These are phyloP conservation scores for Nycteola revayana DNA, from an alignment of 2,888 invertebrate genomes.

Conservation along the genomic window DNA sequence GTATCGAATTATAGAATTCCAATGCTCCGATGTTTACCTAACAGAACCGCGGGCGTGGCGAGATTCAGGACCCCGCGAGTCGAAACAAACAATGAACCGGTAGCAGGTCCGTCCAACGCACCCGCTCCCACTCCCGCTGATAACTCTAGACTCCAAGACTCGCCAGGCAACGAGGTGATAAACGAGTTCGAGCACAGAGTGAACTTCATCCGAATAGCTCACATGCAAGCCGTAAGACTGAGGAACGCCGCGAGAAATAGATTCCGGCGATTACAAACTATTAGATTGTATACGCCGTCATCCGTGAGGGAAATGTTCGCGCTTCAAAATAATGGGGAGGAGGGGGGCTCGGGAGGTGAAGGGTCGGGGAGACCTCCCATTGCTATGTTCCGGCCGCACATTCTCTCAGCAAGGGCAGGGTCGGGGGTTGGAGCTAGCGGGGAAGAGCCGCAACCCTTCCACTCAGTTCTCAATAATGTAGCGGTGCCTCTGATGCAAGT, in stretches of 20 bases:
- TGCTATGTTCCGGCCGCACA: constrained; percentile 46
- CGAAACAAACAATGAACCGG: constrained; percentile 48
- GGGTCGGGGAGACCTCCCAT: constrained; percentile 40
- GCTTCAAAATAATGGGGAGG: constrained; percentile 46
- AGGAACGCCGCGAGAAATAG: constrained; percentile 66
- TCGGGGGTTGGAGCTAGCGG: no score
- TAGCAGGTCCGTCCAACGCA: constrained; percentile 56
- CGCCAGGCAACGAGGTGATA: constrained; percentile 45
- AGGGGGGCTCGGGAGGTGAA: constrained; percentile 37
- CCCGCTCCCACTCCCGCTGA: constrained; percentile 26
- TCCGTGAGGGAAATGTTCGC: constrained; percentile 70
- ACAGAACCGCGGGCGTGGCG: constrained; percentile 25
- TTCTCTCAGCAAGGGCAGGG: constrained; percentile 36
- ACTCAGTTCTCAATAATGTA: constrained; percentile 57
- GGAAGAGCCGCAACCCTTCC: constrained; percentile 43
- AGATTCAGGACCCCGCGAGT: constrained; percentile 33
- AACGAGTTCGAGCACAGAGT: constrained; percentile 62
- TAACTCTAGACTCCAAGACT: constrained; percentile 31
- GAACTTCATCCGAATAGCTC: constrained; percentile 67
- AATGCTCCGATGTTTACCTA: constrained; percentile 53
- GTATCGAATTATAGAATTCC: constrained; percentile 65
- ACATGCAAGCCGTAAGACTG: constrained; percentile 64
- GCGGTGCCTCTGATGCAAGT: constrained; percentile 82
- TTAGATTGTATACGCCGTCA: constrained; percentile 68
- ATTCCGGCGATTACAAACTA: constrained; percentile 65